phyloP scores from a whole-genome alignment of 2,113 vertebrate genomes.

The Clarias gariepinus region DNA sequence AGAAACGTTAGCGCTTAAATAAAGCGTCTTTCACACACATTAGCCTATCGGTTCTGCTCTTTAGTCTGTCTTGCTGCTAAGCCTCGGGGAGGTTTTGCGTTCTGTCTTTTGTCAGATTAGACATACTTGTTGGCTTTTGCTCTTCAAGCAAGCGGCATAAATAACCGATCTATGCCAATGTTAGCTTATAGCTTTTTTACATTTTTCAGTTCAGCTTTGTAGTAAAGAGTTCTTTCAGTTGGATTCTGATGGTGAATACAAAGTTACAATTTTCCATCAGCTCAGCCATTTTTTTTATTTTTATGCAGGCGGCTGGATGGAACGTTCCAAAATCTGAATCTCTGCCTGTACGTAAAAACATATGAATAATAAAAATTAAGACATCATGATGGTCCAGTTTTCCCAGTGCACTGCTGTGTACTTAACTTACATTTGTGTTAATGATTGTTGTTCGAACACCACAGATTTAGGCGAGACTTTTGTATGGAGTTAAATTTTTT shows the following conservation, averaged over 20 bases:
- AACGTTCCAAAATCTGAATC: not conserved
- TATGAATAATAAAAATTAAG: not conserved
- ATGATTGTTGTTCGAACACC: not conserved
- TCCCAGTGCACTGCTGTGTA: not conserved
- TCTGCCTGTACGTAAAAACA: not conserved
- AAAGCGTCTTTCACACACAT: not conserved
- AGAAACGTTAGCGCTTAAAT: not conserved
- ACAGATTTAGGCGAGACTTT: not conserved
- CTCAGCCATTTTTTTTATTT: not conserved
- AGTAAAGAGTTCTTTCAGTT: not conserved
- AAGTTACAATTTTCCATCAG: not conserved
- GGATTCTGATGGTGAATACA: not conserved
- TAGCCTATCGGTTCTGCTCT: not conserved
- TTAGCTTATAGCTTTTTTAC: not conserved
- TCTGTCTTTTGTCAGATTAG: not conserved
- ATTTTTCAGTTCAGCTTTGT: not conserved
- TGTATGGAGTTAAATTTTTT: not conserved
- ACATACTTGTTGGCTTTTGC: not conserved
- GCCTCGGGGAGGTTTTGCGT: slow-evolving; percentile 1
- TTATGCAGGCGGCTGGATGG: not conserved
- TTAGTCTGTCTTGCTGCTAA: not conserved
- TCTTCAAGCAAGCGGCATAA: not conserved
- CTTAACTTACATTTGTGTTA: too few relatives aligned
- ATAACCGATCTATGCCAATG: not conserved
- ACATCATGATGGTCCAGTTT: not conserved